These are phyloP conservation scores for Drosophila nigrodunni DNA, from an alignment of 1,140 invertebrate species.

Conservation along the genomic window DNA sequence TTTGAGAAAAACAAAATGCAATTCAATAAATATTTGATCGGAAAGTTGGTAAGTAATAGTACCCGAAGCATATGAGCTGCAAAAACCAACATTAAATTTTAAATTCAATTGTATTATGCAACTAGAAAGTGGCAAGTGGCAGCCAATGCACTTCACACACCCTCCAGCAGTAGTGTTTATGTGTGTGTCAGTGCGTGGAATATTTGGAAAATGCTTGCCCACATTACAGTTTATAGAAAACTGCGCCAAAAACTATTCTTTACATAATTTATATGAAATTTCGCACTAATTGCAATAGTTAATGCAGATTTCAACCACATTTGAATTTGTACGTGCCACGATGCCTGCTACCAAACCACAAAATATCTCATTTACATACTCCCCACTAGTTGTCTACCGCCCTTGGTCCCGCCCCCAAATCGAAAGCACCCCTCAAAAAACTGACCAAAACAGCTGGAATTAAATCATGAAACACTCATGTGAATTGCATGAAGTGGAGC, in stretches of 20 bases:
- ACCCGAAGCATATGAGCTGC: not conserved
- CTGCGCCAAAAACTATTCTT: constrained; percentile 77
- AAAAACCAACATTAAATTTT: constrained; percentile 54
- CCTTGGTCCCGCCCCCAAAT: too few species aligned
- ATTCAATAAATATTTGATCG: too few species aligned
- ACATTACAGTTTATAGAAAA: constrained; percentile 68
- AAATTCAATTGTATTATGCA: constrained; percentile 75
- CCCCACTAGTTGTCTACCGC: constrained; percentile 10
- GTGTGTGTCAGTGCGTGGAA: constrained; percentile 6
- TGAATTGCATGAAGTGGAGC: constrained; percentile 77
- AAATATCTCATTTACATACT: constrained; percentile 79
- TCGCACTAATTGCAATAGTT: constrained; percentile 82
- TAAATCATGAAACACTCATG: constrained; percentile 65
- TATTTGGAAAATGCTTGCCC: constrained; percentile 39
- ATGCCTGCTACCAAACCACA: constrained; percentile 52
- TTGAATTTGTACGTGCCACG: constrained; percentile 68
- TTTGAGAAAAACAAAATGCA: not conserved
- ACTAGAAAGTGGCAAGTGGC: constrained; percentile 36
- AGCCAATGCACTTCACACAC: constrained; percentile 21
- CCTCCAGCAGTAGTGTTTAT: not conserved
- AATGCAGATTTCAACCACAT: constrained; percentile 81
- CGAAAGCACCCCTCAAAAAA: constrained; percentile 12
- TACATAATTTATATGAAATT: constrained; percentile 82
- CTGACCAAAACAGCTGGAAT: constrained; percentile 60
- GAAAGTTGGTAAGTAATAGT: not conserved